Conservation (phyloP, 2,888 invertebrate species). For the Sipha maydis region DNA sequence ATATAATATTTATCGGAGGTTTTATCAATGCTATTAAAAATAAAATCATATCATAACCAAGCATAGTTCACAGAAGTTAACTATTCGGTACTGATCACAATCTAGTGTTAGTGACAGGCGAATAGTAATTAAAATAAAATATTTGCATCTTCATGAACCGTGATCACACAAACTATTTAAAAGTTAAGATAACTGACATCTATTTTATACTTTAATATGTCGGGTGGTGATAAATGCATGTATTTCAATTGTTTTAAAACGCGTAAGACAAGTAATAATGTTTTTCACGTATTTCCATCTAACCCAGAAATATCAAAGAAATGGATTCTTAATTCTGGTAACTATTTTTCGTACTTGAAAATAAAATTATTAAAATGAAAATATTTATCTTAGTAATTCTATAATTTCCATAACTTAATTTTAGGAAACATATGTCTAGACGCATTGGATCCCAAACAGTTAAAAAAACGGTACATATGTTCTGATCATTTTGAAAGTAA, state of each 20-base stretch:
- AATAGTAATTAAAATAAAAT: too few relatives aligned
- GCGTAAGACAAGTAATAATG: background rate
- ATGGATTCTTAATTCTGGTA: conserved; percentile 2
- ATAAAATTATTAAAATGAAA: conserved; percentile 9
- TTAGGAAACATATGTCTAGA: too few relatives aligned
- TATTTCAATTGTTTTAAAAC: conserved; percentile 7
- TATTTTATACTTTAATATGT: conserved; percentile 5
- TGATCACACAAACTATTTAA: too few relatives aligned
- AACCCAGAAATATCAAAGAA: background rate
- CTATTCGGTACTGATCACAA: too few relatives aligned
- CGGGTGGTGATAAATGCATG: conserved; percentile 11
- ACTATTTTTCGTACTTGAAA: conserved; percentile 7
- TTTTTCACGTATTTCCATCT: conserved; percentile 6
- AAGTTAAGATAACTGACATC: background rate
- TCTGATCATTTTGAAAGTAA: conserved; percentile 12
- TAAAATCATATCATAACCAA: too few relatives aligned
- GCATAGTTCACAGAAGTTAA: too few relatives aligned
- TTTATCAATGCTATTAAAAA: too few relatives aligned
- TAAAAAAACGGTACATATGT: too few relatives aligned
- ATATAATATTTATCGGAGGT: too few relatives aligned
- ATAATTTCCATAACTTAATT: background rate
- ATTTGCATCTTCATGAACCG: too few relatives aligned
- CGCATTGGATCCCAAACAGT: background rate
- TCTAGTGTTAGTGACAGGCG: too few relatives aligned
- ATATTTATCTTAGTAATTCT: conserved; percentile 7